Evolutionary conservation across 1,140 invertebrate genomes (phyloP).

Genomic region (Drosophila simulans): DNA sequence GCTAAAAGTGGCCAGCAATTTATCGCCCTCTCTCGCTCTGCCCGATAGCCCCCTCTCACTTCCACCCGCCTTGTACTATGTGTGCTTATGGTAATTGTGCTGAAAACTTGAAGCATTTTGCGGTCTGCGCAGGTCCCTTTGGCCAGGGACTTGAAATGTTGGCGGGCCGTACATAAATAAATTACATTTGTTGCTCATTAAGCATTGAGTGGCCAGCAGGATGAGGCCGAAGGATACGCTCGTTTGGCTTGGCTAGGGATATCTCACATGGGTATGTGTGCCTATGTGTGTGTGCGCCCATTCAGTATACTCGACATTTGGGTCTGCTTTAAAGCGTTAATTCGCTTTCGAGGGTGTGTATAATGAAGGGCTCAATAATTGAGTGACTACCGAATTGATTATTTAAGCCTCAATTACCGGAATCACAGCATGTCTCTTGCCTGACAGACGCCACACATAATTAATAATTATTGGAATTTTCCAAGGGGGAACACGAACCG

Average conservation of each 20-base stretch:
- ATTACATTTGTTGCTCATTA: constrained; percentile 83
- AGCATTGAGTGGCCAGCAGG: constrained; percentile 77
- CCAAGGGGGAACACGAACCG: background rate
- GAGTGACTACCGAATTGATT: constrained; percentile 54
- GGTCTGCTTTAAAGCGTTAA: constrained; percentile 55
- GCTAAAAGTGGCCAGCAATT: constrained; percentile 74
- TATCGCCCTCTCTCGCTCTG: constrained; percentile 43
- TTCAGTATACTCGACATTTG: constrained; percentile 22
- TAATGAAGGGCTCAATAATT: constrained; percentile 56
- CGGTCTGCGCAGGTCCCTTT: constrained; percentile 49
- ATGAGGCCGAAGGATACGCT: constrained; percentile 29
- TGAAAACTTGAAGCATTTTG: constrained; percentile 82
- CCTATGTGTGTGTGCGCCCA: constrained; percentile 6
- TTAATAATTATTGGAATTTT: constrained; percentile 52
- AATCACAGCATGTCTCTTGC: constrained; percentile 31
- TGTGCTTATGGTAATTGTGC: constrained; percentile 81
- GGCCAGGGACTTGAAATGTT: constrained; percentile 49
- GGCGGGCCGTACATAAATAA: constrained; percentile 68
- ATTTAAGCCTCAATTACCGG: constrained; percentile 52
- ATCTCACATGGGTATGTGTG: constrained; percentile 17
- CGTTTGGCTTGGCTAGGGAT: constrained; percentile 18
- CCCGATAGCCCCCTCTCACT: constrained; percentile 3
- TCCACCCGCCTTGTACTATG: constrained; percentile 24
- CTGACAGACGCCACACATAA: constrained; percentile 33
- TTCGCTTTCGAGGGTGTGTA: constrained; percentile 53